A percentile compares a stretch with the other conserved stretches of the same genome.
phyloP scores from a whole-genome alignment of 2,113 vertebrate genomes.

The Piliocolobus tephrosceles region DNA sequence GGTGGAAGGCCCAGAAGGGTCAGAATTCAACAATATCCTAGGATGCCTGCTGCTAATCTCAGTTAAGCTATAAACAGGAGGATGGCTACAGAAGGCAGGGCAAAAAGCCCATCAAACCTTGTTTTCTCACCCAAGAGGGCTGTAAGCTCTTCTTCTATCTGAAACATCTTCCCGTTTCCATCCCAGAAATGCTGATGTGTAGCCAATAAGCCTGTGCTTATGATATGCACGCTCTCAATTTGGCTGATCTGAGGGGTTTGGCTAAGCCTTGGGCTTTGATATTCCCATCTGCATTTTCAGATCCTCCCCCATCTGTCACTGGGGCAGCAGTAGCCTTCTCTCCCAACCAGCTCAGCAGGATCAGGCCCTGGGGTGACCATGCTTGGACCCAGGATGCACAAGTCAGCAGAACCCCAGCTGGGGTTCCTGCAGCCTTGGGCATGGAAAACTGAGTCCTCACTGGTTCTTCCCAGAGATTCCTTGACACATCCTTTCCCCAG shows the following conservation, averaged over 20 bases:
- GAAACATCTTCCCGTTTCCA: slow-evolving; percentile 29
- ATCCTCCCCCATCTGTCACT: slow-evolving; percentile 30
- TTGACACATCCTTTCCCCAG: slow-evolving; percentile 75
- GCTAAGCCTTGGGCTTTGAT: slow-evolving; percentile 51
- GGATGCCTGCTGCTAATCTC: neutral
- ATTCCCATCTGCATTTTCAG: slow-evolving; percentile 29
- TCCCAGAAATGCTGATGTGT: slow-evolving; percentile 30
- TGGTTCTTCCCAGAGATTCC: neutral
- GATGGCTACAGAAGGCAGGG: neutral
- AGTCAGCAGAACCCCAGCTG: slow-evolving; percentile 22
- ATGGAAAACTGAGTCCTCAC: neutral
- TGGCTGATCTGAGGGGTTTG: slow-evolving; percentile 42
- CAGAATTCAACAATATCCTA: neutral
- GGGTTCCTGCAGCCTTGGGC: neutral
- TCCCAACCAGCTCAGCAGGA: neutral
- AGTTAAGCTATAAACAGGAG: neutral
- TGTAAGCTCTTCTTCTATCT: slow-evolving; percentile 50
- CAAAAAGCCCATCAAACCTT: neutral
- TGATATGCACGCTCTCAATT: neutral
- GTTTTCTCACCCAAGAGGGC: neutral
- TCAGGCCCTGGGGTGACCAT: neutral
- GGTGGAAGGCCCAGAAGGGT: neutral
- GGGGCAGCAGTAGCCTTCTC: neutral
- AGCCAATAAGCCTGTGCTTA: neutral
- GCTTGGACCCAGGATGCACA: neutral